These are phyloP conservation scores for Sebastes matsubarae DNA, from an alignment of 2,797 vertebrate species.

Conservation along the genomic window DNA sequence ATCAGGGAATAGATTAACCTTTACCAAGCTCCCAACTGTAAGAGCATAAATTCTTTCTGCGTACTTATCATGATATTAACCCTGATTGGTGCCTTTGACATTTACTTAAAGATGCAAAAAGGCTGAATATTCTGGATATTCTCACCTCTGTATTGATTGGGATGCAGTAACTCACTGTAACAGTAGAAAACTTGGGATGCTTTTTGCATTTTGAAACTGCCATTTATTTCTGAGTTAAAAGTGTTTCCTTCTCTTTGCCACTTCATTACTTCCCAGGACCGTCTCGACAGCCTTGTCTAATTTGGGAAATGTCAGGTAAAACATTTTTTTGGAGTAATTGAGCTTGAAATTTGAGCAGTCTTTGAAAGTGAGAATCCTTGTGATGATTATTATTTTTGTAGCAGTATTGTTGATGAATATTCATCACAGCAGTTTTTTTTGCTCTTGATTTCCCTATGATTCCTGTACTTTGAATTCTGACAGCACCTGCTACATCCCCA, in stretches of 20 bases:
- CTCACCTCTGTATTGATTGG: not conserved
- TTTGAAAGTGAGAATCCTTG: not conserved
- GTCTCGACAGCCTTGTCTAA: not conserved
- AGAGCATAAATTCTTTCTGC: constrained; percentile 49
- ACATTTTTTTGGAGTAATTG: not conserved
- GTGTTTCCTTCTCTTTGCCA: not conserved
- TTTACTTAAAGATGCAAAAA: constrained; percentile 47
- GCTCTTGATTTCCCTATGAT: not conserved
- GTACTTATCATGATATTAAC: constrained; percentile 64
- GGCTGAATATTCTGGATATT: constrained; percentile 7
- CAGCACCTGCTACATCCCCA: not conserved
- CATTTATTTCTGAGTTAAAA: not conserved
- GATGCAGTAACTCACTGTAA: not conserved
- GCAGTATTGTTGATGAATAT: constrained; percentile 4
- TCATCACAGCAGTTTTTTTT: constrained; percentile 1
- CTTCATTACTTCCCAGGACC: not conserved
- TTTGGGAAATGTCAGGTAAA: not conserved
- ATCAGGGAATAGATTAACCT: constrained; percentile 78
- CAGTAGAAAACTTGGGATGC: too few species aligned
- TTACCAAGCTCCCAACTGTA: constrained; percentile 56
- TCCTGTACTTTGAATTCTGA: not conserved
- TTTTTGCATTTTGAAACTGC: not conserved
- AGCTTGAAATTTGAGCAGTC: not conserved
- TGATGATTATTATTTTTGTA: not conserved
- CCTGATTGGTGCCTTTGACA: constrained; percentile 67